Conservation (phyloP, 2,888 invertebrate species). For the Phortica okadai region DNA sequence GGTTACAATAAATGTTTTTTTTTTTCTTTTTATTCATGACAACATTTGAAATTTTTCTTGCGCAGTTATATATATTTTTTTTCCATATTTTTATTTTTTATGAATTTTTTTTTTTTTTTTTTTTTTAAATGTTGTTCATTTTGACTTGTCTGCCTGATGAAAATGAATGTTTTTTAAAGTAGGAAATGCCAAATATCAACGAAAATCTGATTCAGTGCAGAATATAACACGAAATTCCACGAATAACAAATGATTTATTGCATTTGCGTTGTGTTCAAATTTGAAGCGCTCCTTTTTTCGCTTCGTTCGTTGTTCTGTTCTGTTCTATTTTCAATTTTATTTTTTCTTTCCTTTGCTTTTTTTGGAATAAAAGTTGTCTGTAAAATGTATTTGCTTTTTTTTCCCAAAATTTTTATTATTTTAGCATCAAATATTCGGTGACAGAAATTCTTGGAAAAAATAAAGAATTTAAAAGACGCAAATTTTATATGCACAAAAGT, state of each 20-base stretch:
- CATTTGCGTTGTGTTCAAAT: constrained; percentile 1
- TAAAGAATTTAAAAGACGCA: no score
- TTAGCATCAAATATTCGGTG: background rate
- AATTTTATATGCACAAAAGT: no score
- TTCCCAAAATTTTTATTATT: background rate
- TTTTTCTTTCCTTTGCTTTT: background rate
- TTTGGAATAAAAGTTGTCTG: background rate
- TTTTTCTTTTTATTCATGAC: constrained; percentile 39
- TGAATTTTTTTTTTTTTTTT: constrained; percentile 24
- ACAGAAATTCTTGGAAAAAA: background rate
- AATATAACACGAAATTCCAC: constrained; percentile 35
- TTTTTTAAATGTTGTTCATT: background rate
- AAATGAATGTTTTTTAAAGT: constrained; percentile 74
- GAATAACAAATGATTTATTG: constrained; percentile 31
- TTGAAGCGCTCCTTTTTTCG: background rate
- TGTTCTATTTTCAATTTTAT: background rate
- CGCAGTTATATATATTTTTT: constrained; percentile 40
- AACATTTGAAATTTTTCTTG: constrained; percentile 38
- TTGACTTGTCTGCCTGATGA: constrained; percentile 60
- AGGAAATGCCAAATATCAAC: constrained; percentile 65
- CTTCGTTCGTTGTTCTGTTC: background rate
- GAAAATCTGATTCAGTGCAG: constrained; percentile 14
- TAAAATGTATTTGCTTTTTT: background rate
- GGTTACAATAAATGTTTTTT: background rate
- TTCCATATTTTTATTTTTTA: constrained; percentile 42